phyloP scores from a whole-genome alignment of 2,113 vertebrate species.

The Brachyhypopomus occidentalis region DNA sequence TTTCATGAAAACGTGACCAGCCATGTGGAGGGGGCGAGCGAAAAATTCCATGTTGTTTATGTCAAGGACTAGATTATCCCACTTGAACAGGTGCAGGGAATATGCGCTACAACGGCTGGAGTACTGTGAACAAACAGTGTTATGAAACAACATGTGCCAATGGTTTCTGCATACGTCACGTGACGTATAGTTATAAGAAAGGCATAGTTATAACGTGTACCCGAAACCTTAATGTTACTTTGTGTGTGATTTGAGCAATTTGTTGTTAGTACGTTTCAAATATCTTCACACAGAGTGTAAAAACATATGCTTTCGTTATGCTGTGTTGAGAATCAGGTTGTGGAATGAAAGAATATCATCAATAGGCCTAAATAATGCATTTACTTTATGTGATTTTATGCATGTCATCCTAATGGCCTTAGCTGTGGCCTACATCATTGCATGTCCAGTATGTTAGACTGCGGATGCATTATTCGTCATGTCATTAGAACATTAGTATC shows the following conservation, averaged over 20 bases:
- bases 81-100: slow-evolving; percentile 54
- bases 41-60: slow-evolving; percentile 49
- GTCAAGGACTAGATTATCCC: slow-evolving; percentile 44
- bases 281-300: background rate
- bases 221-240: background rate
- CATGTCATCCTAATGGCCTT: slow-evolving; percentile 33
- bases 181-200: slow-evolving; percentile 45
- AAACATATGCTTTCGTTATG: slow-evolving; percentile 2
- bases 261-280: no score
- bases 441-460: slow-evolving; percentile 9
- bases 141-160: slow-evolving; percentile 47
- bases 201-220: slow-evolving; percentile 2
- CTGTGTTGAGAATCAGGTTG: slow-evolving; percentile 10
- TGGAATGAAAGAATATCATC: slow-evolving; percentile 11
- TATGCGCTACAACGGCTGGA: slow-evolving; percentile 58
- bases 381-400: slow-evolving; percentile 38
- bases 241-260: no score
- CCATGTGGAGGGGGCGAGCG: slow-evolving; percentile 20
- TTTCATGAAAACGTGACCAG: slow-evolving; percentile 11
- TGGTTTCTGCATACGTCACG: slow-evolving; percentile 54
- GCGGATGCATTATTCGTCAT: slow-evolving; percentile 32
- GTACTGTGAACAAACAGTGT: slow-evolving; percentile 56
- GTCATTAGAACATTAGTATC: background rate
- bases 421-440: background rate
- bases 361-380: slow-evolving; percentile 42